A percentile compares a stretch with the other conserved stretches of the same genome.
Evolutionary conservation across 2,113 vertebrate species (phyloP).

Genomic region (Beaufortia kweichowensis): DNA sequence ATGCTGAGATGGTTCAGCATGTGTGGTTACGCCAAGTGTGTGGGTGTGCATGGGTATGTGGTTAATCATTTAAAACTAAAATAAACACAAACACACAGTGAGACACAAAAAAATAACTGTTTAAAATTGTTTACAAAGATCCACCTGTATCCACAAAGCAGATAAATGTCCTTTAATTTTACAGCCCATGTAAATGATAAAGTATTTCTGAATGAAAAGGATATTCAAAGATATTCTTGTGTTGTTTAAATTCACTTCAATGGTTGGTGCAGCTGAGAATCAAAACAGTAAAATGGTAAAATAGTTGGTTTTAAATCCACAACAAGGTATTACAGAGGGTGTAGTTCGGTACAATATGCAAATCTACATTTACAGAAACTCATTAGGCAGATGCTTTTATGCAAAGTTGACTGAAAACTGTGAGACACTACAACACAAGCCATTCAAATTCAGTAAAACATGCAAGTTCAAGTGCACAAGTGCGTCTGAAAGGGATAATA

Average conservation of each 20-base stretch:
- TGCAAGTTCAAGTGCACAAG: not conserved
- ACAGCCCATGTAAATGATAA: too few species aligned
- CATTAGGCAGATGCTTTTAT: not conserved
- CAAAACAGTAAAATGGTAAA: not conserved
- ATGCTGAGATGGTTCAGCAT: too few species aligned
- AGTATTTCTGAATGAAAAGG: too few species aligned
- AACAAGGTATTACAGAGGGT: not conserved
- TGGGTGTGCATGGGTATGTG: not conserved
- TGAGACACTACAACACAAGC: not conserved
- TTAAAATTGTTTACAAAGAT: too few species aligned
- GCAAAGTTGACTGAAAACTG: not conserved
- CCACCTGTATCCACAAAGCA: too few species aligned
- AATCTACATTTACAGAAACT: not conserved
- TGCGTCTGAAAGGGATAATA: not conserved
- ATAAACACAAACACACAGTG: not conserved
- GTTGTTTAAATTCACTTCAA: too few species aligned
- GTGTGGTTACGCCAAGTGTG: too few species aligned
- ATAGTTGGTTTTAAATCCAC: not conserved
- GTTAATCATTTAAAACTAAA: conserved; percentile 4
- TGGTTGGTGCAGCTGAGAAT: too few species aligned
- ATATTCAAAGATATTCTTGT: too few species aligned
- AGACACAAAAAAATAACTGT: not conserved
- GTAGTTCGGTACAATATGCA: not conserved
- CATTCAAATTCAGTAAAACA: not conserved
- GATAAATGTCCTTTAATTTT: too few species aligned